Evolutionary conservation across 2,113 vertebrate genomes (phyloP), one percentile per base, ranked within the genome.

Genomic region (Channa argus): DNA sequence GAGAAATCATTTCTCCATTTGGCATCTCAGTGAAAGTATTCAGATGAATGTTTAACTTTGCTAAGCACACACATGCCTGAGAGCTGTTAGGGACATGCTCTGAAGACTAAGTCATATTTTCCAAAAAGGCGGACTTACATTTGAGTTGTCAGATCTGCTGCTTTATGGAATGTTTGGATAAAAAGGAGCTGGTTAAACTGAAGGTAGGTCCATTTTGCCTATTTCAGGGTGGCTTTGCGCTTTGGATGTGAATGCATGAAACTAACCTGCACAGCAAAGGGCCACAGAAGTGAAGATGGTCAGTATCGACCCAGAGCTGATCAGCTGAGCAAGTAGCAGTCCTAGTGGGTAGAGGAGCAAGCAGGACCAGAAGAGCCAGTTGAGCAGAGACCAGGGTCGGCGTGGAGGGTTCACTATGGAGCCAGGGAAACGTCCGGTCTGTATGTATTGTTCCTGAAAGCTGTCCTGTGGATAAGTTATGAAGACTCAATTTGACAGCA

Each of bases 321-420:
- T 77, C 84, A 96, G 91, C 82, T 88, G 95, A 65, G 89, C 69
- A 4, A 97, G 79, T 2, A 98, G 85, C 70, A 94, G 93, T 88
- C 94, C 92, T 38, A 98, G 93, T 1, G 97, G 97, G 84, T 94
- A 96, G 14, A 98, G 94, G 58, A 97, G 89, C 87, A 99, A 64
- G 33, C 91, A 89, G 47, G 95, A 91, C 98, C 98, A 99, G 91
- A 97, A 95, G 7, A 98, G 68, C 96, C 97, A 97, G 93, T 97
- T 99, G 71, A 98, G 69, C 68, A 98, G 91, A 0, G 95, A 59
- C 97, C 97, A 97, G 43, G 93, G 95, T 54, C 95, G 91, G 7
- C 94, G 92, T 0, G 95, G 89, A 1, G 94, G 92, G 7, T 80
- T 89, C 49, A 89, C 45, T 12, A 88, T 85, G 0, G 95, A 92